Percentiles rank a stretch among this genome's conserved stretches.
phyloP scores from a whole-genome alignment of 2,888 invertebrate genomes.

The Phytoseiulus persimilis region DNA sequence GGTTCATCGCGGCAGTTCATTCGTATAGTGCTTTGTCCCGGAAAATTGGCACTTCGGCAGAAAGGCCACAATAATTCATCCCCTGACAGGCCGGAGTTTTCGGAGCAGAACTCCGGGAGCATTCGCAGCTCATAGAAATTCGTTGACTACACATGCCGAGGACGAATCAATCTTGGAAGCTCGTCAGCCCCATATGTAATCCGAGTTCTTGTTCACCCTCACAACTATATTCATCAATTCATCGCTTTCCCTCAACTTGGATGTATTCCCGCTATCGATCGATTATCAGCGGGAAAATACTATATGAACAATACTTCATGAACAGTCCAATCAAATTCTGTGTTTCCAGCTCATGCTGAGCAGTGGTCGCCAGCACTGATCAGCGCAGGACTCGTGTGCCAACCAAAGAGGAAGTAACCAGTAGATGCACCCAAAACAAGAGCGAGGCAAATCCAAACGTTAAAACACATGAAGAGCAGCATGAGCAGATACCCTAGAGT shows the following conservation, averaged over 20 bases:
- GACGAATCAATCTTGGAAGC: too few relatives aligned
- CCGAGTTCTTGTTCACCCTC: too few relatives aligned
- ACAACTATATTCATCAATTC: too few relatives aligned
- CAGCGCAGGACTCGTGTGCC: background rate
- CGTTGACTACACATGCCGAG: too few relatives aligned
- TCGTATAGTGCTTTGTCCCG: background rate
- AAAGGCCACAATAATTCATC: background rate
- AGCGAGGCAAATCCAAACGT: constrained; percentile 6
- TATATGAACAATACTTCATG: too few relatives aligned
- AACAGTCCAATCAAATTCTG: background rate
- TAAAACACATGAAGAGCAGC: constrained; percentile 20
- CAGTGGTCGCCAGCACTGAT: background rate
- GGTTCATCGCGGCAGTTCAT: background rate
- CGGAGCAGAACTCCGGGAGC: too few relatives aligned
- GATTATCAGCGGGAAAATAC: too few relatives aligned
- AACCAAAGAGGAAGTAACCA: constrained; percentile 12
- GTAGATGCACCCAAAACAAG: background rate
- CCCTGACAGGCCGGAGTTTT: too few relatives aligned
- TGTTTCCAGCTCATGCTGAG: background rate
- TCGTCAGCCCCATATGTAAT: too few relatives aligned
- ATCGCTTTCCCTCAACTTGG: too few relatives aligned
- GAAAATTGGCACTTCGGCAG: background rate
- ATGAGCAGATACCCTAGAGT: constrained; percentile 1
- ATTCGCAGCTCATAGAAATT: too few relatives aligned
- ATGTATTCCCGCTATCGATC: too few relatives aligned